Evolutionary conservation across 2,113 vertebrate genomes (phyloP).

Genomic region (Poeciliopsis turrubarensis): DNA sequence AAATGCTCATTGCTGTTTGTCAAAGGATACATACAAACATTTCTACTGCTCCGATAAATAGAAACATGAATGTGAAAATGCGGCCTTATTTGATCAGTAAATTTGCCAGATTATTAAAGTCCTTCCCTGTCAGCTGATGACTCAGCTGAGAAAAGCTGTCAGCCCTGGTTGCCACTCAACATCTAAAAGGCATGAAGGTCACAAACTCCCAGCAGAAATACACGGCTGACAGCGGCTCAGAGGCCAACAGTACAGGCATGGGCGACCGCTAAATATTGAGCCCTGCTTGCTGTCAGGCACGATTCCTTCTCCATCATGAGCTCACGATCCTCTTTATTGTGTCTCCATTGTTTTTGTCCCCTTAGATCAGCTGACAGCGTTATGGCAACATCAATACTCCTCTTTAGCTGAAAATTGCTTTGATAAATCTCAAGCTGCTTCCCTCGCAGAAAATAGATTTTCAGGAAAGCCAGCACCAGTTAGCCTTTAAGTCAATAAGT

Average conservation of each 20-base stretch:
- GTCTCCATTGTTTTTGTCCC: background rate
- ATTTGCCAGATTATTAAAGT: constrained; percentile 11
- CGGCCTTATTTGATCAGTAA: background rate
- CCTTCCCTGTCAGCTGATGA: constrained; percentile 1
- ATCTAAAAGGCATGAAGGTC: constrained; percentile 13
- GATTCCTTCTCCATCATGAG: constrained; percentile 12
- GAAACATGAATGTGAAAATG: background rate
- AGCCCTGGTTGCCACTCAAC: constrained; percentile 21
- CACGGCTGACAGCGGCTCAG: constrained; percentile 18
- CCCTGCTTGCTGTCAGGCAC: constrained; percentile 13
- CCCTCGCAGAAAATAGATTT: constrained; percentile 27
- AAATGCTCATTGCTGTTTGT: background rate
- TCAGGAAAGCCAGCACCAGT: constrained; percentile 20
- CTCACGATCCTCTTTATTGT: constrained; percentile 15
- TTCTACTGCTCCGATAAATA: background rate
- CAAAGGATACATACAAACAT: background rate
- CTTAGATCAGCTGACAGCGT: constrained; percentile 9
- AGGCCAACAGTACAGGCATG: constrained; percentile 2
- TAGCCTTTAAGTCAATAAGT: constrained; percentile 10
- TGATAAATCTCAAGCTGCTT: constrained; percentile 34
- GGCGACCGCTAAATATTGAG: constrained; percentile 19
- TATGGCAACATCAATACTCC: constrained; percentile 11
- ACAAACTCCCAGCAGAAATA: constrained; percentile 17
- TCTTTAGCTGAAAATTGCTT: constrained; percentile 37
- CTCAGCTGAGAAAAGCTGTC: constrained; percentile 9